These are phyloP conservation scores for Symphodus melops DNA, from an alignment of 2,113 vertebrate species.

Conservation along the genomic window DNA sequence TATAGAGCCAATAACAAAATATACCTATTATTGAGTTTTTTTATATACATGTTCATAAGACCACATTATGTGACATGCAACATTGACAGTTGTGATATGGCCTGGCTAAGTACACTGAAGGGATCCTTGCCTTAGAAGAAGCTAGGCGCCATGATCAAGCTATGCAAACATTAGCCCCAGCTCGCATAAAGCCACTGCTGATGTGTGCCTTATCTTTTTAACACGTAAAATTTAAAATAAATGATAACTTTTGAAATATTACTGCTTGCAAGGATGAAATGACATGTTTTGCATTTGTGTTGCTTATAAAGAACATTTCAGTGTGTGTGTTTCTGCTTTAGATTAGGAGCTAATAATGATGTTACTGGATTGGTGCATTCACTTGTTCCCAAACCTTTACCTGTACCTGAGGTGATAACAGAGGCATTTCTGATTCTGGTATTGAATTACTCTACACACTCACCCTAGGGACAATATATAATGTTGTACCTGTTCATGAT, in stretches of 20 bases:
- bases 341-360: too few relatives aligned
- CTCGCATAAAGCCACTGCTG: neutral
- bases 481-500: neutral
- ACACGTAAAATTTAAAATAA: too few relatives aligned
- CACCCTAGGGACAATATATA: neutral
- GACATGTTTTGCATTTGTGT: too few relatives aligned
- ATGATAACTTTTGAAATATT: too few relatives aligned
- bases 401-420: neutral
- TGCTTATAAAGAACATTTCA: too few relatives aligned
- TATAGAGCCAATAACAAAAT: neutral
- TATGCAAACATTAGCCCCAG: neutral
- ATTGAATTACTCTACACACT: too few relatives aligned
- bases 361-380: too few relatives aligned
- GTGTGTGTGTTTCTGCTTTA: too few relatives aligned
- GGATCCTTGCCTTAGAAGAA: neutral
- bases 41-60: too few relatives aligned
- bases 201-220: too few relatives aligned
- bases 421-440: neutral
- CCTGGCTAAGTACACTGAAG: neutral
- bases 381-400: too few relatives aligned
- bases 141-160: neutral
- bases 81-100: neutral
- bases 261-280: too few relatives aligned
- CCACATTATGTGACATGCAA: neutral
- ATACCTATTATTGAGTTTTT: neutral